phyloP scores from a whole-genome alignment of 2,888 invertebrate genomes.

The Megamerina dolium region DNA sequence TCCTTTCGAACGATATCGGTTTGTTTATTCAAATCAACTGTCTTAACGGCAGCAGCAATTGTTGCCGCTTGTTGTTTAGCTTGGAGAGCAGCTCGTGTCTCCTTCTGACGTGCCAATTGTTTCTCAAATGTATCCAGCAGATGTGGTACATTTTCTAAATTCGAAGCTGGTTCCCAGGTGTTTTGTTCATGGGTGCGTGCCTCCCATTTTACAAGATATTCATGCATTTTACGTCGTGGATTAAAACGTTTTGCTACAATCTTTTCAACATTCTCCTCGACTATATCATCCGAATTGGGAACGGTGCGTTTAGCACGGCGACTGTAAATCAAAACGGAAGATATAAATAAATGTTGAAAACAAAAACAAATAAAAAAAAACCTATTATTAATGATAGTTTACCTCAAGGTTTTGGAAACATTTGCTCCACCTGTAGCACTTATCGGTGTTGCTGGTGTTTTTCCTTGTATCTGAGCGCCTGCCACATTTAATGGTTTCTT shows the following conservation, averaged over 20 bases:
- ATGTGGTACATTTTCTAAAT: slow-evolving; percentile 70
- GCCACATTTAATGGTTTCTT: slow-evolving; percentile 23
- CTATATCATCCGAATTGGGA: slow-evolving; percentile 44
- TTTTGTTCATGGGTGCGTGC: slow-evolving; percentile 73
- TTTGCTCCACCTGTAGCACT: too few relatives aligned
- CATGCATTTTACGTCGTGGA: slow-evolving; percentile 68
- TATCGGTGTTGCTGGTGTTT: slow-evolving; percentile 11
- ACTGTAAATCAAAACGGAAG: slow-evolving; percentile 29
- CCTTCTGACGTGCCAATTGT: slow-evolving; percentile 69
- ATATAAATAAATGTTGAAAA: slow-evolving; percentile 9
- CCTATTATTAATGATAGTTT: too few relatives aligned
- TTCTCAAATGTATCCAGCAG: slow-evolving; percentile 75
- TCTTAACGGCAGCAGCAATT: slow-evolving; percentile 22
- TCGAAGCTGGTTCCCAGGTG: slow-evolving; percentile 77
- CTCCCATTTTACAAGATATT: slow-evolving; percentile 83
- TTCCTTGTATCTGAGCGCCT: slow-evolving; percentile 9
- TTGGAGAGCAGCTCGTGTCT: slow-evolving; percentile 55
- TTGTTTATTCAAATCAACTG: slow-evolving; percentile 47
- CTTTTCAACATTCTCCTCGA: slow-evolving; percentile 73
- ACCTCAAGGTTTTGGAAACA: slow-evolving; percentile 19
- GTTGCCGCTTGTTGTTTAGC: slow-evolving; percentile 34
- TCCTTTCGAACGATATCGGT: too few relatives aligned
- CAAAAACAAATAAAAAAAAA: background rate
- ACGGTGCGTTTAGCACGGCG: slow-evolving; percentile 42
- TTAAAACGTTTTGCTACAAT: slow-evolving; percentile 79